Evolutionary conservation across 1,140 invertebrate genomes (phyloP).

Genomic region (Pissodes strobi): DNA sequence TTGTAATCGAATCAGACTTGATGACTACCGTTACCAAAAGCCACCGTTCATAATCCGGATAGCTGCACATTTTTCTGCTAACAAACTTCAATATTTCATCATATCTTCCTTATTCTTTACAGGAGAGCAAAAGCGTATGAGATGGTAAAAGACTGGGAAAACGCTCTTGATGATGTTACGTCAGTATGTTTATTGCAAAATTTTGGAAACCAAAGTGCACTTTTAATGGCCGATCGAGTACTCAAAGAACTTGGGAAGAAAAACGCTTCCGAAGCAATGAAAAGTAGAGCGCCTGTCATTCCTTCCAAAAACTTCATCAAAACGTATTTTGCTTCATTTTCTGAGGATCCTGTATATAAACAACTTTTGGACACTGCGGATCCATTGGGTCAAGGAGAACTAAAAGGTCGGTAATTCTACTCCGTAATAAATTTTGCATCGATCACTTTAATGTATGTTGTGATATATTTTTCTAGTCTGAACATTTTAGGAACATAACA

Average conservation of each 20-base stretch:
- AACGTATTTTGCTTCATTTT: conserved; percentile 84
- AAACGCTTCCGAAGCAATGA: conserved; percentile 72
- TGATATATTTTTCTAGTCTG: too few relatives aligned
- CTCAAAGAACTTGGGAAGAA: conserved; percentile 77
- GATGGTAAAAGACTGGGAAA: conserved; percentile 73
- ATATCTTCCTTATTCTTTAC: neutral
- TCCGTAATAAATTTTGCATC: too few relatives aligned
- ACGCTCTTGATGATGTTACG: conserved; percentile 89
- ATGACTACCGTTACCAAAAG: too few relatives aligned
- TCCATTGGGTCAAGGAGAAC: conserved; percentile 46
- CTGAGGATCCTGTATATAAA: conserved; percentile 73
- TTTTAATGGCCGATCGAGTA: conserved; percentile 83
- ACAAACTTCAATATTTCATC: neutral
- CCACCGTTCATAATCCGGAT: too few relatives aligned
- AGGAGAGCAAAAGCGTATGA: conserved; percentile 84
- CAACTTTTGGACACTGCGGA: conserved; percentile 46
- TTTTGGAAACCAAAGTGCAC: conserved; percentile 78
- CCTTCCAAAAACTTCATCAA: conserved; percentile 84
- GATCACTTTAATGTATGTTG: too few relatives aligned
- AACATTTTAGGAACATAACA: too few relatives aligned
- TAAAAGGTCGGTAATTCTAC: conserved; percentile 40
- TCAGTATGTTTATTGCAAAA: conserved; percentile 88
- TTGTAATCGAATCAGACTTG: too few relatives aligned
- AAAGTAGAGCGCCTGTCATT: conserved; percentile 69
- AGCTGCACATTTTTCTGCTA: too few relatives aligned